Evolutionary conservation across 2,797 vertebrate species (phyloP).

Genomic region (Cichlasoma orientale): DNA sequence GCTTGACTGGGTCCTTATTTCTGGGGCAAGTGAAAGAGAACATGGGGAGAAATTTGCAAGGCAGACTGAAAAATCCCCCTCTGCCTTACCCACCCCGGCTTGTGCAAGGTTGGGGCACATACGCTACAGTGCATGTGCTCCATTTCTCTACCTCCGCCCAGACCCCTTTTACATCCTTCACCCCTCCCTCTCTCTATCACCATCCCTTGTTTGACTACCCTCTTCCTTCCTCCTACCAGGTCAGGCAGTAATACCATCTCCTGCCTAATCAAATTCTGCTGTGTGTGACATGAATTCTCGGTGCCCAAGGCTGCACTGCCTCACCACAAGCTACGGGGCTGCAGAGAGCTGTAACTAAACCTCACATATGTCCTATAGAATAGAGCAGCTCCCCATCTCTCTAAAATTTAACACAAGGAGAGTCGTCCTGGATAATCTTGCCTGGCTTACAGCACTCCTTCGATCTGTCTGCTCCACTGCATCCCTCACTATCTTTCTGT

Average conservation of each 20-base stretch:
- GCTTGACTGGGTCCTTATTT: conserved; percentile 65
- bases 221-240: conserved; percentile 69
- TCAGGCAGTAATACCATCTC: conserved; percentile 70
- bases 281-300: conserved; percentile 70
- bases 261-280: conserved; percentile 75
- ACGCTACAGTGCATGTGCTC: conserved; percentile 33
- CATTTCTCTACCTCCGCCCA: conserved; percentile 38
- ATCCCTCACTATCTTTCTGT: conserved; percentile 9
- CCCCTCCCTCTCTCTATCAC: conserved; percentile 33
- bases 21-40: conserved; percentile 53
- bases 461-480: neutral
- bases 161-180: neutral
- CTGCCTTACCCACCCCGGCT: conserved; percentile 11
- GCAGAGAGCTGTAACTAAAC: conserved; percentile 54
- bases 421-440: conserved; percentile 33
- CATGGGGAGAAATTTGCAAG: conserved; percentile 63
- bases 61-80: conserved; percentile 34
- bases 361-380: conserved; percentile 31
- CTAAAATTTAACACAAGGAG: conserved; percentile 23
- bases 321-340: conserved; percentile 48
- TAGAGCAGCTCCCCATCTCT: conserved; percentile 34
- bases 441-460: neutral
- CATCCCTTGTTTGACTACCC: conserved; percentile 60
- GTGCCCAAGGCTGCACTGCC: conserved; percentile 59
- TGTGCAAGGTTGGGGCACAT: conserved; percentile 11